A percentile compares a stretch with the other conserved stretches of the same genome.
Conservation (phyloP, 2,113 vertebrate species). For the Macroglossus sobrinus region DNA sequence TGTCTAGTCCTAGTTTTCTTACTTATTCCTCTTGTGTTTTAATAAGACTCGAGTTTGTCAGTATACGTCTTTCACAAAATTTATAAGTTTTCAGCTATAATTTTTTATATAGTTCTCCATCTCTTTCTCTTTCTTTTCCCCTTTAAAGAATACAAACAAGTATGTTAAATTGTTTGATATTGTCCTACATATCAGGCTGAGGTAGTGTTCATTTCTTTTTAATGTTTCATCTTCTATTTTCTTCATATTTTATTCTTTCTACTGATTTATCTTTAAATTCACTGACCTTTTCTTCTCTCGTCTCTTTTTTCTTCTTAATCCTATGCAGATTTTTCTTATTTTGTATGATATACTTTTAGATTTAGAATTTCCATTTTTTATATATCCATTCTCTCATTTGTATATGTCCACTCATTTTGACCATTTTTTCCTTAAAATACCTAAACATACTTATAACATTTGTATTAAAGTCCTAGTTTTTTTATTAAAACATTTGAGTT, state of each 20-base stretch:
- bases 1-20: not conserved
- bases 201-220: not conserved
- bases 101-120: not conserved
- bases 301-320: not conserved
- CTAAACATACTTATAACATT: not conserved
- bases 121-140: not conserved
- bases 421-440: not conserved
- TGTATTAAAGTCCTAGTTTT: not conserved
- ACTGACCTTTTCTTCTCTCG: not conserved
- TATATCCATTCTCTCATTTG: not conserved
- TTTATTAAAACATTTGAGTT: not conserved
- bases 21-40: not conserved
- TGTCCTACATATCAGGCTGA: not conserved
- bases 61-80: not conserved
- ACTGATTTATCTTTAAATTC: not conserved
- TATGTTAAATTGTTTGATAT: not conserved
- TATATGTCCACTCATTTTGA: not conserved
- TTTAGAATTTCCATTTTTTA: not conserved
- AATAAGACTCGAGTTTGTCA: not conserved
- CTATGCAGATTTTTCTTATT: not conserved
- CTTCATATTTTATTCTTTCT: not conserved
- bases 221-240: not conserved
- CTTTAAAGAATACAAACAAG: not conserved
- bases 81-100: not conserved
- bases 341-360: not conserved